Evolutionary conservation across 2,888 invertebrate genomes (phyloP), one percentile per base, ranked within the genome.

Genomic region (Spodoptera picta): DNA sequence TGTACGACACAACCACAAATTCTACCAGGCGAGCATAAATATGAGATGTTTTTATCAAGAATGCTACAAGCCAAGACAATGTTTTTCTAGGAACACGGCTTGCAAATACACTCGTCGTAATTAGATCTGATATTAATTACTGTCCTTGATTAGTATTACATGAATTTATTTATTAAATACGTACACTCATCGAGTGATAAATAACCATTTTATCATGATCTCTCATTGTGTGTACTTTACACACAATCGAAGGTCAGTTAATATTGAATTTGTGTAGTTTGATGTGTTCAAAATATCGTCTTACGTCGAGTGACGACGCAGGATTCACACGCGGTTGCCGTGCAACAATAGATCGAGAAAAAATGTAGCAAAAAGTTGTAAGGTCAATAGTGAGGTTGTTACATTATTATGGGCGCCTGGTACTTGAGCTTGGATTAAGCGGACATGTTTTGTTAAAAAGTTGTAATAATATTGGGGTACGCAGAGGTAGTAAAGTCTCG

Each of bases 281-380:
- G 19, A 19, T 19, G 19, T 19, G 19, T 19, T 19, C 19, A 19
- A 19, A 14, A 19, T 27, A 73, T 69, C 54, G 52, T 60, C 54
- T 56, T 23, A 43, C 65, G 42, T 42, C 7, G 44, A 69, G 36
- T 12, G 51, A 72, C 27, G 36, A 24, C 53, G 47, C 51, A 76
- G 62, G 63, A 76, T 67, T 69, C 73, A 76, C 80, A 79, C 77
- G 77, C 69, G 56, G 61, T 23, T 45, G 49, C 55, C 41, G 49
- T 23, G 48, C 24, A 61, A 77, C 77, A 79, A 77, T 77, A 53
- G 67, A 36, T 43, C n/a, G 1, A 58, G 57, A 72, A 76, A 79
- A 76, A 75, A 62, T 59, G 55, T 50, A 54, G 44, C 67, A 75
- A 75, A 70, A 78, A 78, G 36, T 58, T 46, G 19, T 52, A 69